These are phyloP conservation scores for Syngnathus floridae DNA, from an alignment of 2,113 vertebrate species.

Conservation along the genomic window DNA sequence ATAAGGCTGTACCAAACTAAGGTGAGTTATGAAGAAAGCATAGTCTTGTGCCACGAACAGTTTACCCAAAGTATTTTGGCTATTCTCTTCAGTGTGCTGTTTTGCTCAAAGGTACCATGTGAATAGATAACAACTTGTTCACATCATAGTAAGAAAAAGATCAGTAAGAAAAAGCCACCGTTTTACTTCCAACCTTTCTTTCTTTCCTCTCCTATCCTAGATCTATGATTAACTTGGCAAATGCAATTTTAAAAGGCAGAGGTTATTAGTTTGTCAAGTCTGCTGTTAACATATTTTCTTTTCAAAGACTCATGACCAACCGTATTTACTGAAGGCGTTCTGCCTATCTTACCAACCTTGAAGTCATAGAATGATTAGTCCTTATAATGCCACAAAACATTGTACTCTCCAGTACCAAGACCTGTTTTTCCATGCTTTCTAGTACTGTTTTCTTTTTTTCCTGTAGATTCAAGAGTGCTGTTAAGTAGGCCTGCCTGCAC, in stretches of 20 bases:
- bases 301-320: slow-evolving; percentile 22
- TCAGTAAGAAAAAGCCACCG: neutral
- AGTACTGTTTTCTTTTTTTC: neutral
- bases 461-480: too few species aligned
- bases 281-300: slow-evolving; percentile 37
- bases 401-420: neutral
- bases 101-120: neutral
- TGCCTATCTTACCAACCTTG: neutral
- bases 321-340: slow-evolving; percentile 1
- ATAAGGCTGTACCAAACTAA: slow-evolving; percentile 27
- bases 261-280: slow-evolving; percentile 25
- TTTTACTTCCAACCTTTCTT: slow-evolving; percentile 6
- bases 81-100: slow-evolving; percentile 21
- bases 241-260: slow-evolving; percentile 22
- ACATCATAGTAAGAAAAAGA: neutral
- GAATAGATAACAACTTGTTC: neutral
- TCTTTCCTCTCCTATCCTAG: slow-evolving; percentile 6
- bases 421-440: neutral
- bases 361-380: neutral
- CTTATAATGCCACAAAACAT: neutral
- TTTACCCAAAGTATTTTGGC: slow-evolving; percentile 19
- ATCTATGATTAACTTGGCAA: slow-evolving; percentile 46
- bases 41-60: slow-evolving; percentile 25
- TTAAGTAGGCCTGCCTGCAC: neutral
- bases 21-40: slow-evolving; percentile 6